Base-by-base conservation (phyloP, 1,140 invertebrate genomes). In the Bursaphelenchus mucronatus region DNA sequence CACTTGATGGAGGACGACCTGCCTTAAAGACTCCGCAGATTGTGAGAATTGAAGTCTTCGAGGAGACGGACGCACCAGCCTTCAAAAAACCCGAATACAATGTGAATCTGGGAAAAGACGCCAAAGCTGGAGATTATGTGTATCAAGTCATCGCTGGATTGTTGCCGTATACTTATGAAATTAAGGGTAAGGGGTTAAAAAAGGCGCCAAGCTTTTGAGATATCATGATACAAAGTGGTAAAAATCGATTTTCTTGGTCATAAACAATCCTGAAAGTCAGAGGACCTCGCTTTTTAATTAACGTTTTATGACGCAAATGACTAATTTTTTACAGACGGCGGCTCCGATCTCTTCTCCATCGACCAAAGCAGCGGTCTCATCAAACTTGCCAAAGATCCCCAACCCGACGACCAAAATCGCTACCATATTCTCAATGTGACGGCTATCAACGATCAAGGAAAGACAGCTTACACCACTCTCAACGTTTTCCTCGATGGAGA, bases 11-110 rank as follows among this genome's bases (percentile, higher is more conserved):
- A 11, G 76, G 76, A 11, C 59, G 73, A 11, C 76, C 76, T 17
- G 66, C 76, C 2, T 41, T 80, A 10, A 64, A 64, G 46, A 67
- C 68, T 1, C 30, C 53, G 13, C 67, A 75, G 44, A 11, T 13
- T 11, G 49, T 74, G 41, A 30, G 69, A 50, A 61, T 78, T 39
- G 68, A 78, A 68, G 17, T 81, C 8, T 81, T 81, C 52, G 43
- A 64, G 11, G 62, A 62, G 17, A 8, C 50, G 39, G 13, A 40
- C 10, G 19, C 65, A 11, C 76, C 76, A 9, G 1, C 57, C 0
- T 67, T 79, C 21, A 78, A 70, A 56, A 47, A 63, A 19, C 15
- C 65, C 10, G 59, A 61, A 10, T 64, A 75, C 17, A 61, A 46
- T 15, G 64, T 65, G 11, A 44, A 64, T 17, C 30, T 70, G 17